A percentile compares a stretch with the other conserved stretches of the same genome.
Evolutionary conservation across 2,113 vertebrate species (phyloP).

Genomic region (Myotis lucifugus): DNA sequence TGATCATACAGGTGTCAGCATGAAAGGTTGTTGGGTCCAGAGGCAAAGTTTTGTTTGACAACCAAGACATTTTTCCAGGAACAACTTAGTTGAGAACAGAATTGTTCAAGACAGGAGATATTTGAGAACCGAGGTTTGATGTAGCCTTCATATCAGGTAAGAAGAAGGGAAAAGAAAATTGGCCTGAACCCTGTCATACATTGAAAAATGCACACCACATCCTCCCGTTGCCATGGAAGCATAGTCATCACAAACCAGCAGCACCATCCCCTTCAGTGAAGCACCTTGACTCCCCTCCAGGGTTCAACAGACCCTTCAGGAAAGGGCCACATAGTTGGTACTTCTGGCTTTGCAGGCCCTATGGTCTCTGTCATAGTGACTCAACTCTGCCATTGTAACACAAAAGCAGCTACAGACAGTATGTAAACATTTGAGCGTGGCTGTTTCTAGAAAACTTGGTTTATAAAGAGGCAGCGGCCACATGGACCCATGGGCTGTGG

Average conservation of each 20-base stretch:
- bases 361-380: neutral
- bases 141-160: neutral
- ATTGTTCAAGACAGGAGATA: too few species aligned
- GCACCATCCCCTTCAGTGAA: neutral
- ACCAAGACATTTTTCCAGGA: too few species aligned
- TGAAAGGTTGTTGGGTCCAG: too few species aligned
- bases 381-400: too few species aligned
- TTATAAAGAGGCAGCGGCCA: neutral
- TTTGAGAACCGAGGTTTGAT: too few species aligned
- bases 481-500: neutral
- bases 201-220: accelerated
- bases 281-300: too few species aligned
- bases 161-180: neutral
- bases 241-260: too few species aligned
- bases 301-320: neutral
- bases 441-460: neutral
- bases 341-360: neutral
- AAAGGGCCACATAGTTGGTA: neutral
- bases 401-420: neutral
- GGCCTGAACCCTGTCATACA: accelerated
- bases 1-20: neutral
- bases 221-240: neutral
- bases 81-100: too few species aligned
- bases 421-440: accelerated
- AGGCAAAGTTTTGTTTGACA: too few species aligned